These are phyloP conservation scores for Phenganax stokvisi DNA, from an alignment of 92 coral and sea anemone species.

Conservation along the genomic window DNA sequence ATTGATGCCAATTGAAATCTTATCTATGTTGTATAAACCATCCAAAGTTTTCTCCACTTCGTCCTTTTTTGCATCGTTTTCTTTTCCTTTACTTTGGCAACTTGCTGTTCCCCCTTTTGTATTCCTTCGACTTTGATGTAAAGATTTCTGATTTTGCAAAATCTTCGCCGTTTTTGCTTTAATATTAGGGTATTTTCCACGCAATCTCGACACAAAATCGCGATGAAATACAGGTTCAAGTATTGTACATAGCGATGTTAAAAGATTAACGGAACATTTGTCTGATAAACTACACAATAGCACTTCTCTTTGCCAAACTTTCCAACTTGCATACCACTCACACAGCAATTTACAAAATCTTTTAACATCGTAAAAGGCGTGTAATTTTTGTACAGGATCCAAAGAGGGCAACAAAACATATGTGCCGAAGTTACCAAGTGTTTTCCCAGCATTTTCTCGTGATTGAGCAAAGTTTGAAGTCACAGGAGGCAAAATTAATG, in stretches of 20 bases:
- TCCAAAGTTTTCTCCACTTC: not conserved
- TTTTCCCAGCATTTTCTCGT: slow-evolving; percentile 5
- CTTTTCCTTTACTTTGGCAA: not conserved
- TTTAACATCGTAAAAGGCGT: slow-evolving; percentile 68
- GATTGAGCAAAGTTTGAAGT: not conserved
- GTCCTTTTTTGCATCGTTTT: not conserved
- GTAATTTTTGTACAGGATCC: slow-evolving; percentile 49
- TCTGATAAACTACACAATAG: slow-evolving; percentile 83
- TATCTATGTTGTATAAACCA: not conserved
- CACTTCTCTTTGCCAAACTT: slow-evolving; percentile 87
- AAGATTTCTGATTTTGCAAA: not conserved
- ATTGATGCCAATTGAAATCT: not conserved
- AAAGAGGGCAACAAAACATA: slow-evolving; percentile 27
- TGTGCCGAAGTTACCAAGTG: slow-evolving; percentile 29
- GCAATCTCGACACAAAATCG: slow-evolving; percentile 76
- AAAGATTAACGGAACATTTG: slow-evolving; percentile 72
- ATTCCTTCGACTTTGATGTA: slow-evolving; percentile 6
- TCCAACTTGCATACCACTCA: slow-evolving; percentile 87
- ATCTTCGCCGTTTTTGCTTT: slow-evolving; percentile 48
- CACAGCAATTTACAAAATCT: slow-evolving; percentile 73
- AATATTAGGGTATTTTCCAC: slow-evolving; percentile 73
- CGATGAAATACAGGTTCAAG: slow-evolving; percentile 97
- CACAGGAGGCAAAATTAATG: slow-evolving; percentile 20
- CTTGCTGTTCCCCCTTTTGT: not conserved
- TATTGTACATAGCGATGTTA: slow-evolving; percentile 67